Base-by-base conservation (phyloP, 2,797 vertebrate genomes). In the Tenualosa ilisha region DNA sequence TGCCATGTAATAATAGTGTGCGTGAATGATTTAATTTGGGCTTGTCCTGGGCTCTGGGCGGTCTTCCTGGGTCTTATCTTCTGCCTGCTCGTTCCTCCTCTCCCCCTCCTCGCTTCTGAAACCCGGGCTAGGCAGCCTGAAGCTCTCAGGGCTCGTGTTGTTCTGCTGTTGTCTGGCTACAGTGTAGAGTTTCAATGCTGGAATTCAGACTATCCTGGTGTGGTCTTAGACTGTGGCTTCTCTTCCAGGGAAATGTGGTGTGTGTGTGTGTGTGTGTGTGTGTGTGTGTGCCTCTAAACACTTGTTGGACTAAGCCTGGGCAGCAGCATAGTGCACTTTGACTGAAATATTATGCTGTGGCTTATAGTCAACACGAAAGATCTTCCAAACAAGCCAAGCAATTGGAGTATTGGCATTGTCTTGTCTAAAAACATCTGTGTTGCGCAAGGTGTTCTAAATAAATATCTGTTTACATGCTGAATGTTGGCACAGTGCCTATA, bases 111-210 rank as follows among this genome's bases (percentile, higher is more conserved):
- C 92, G 86, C 90, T 92, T 93, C 92, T 86, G 54, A 20, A 20
- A 20, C 17, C 54, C 7, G 96, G 95, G 96, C 99, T 99, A 97
- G 97, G 97, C 94, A 97, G 98, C 96, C 98, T 98, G 96, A 98
- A 98, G 95, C 98, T 99, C 94, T 99, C 97, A 59, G 97, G 98
- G 92, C 99, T 99, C 96, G 99, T 99, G 96, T 98, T 99, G 95
- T 98, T 99, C 97, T 99, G 98, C 72, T 79, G 72, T 79, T 79
- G 72, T 79, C 72, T 79, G 72, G 72, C 72, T 79, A 22, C 72
- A 79, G 72, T 79, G 72, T 79, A 79, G 72, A 46, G 72, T 63
- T 61, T 63, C 40, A 43, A 63, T 61, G 83, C 37, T 68, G 83
- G 83, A 83, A 83, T 83, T 83, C 83, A 83, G 83, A 84, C 61